Base-by-base conservation (phyloP, 2,888 invertebrate species). In the Ephialtes manifestator region DNA sequence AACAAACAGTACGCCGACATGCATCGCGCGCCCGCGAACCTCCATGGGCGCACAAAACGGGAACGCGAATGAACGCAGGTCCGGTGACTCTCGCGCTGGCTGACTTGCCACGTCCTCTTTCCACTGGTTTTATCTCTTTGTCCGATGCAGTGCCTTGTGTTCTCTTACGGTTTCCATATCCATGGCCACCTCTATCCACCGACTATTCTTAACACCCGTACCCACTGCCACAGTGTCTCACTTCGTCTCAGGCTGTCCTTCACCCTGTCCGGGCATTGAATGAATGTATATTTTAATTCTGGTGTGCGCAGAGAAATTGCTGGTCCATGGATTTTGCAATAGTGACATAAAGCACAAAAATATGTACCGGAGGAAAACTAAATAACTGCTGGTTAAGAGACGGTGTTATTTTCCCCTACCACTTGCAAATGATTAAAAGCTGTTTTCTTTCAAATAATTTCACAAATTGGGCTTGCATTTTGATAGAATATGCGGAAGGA, bases 1-100 rank as follows among this genome's bases (percentile, higher is more conserved):
- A 92, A 92, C 93, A 93, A 93, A 93, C 93, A 92, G 91, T 90
- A 91, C 89, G 89, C 89, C 90, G 90, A 88, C 89, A 88, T 88
- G 91, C 89, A 89, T 90, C 89, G 90, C 89, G 88, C 84, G 86
- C 87, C 75, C 78, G 75, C 67, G 39, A 55, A 81, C 58, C 71
- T 51, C 60, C 67, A 68, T 31, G 67, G 60, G 53, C 70, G 70
- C 60, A 55, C 80, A 72, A 83, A 83, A 83, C 67, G 80, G 68
- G 80, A 76, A 83, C 53, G 76, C 85, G 75, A 83, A 83, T 87
- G 89, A 90, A 90, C 90, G 88, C 91, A 87, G 90, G 91, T 89
- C 90, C 88, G 88, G 90, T 89, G 88, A 74, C 65, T 84, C 63
- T 58, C 65, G 55, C 55, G 75, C 58, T 77, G 68, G 79, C 60